Percentiles rank a stretch among this genome's conserved stretches.
Conservation (phyloP, 2,888 invertebrate species). For the Ornithoptera alexandrae region DNA sequence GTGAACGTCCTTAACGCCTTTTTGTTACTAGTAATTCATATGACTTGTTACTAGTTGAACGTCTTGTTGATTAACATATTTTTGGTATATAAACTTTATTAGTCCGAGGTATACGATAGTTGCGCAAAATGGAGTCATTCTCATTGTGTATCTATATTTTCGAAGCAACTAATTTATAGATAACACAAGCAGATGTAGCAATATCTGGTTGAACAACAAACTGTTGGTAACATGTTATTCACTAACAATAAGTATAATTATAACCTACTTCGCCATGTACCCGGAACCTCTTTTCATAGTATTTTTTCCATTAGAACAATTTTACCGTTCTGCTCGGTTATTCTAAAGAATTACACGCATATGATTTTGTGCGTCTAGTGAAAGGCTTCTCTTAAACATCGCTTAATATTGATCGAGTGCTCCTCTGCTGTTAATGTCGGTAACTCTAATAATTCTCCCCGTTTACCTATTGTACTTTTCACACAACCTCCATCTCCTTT, state of each 20-base stretch:
- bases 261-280: neutral
- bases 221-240: slow-evolving; percentile 8
- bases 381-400: neutral
- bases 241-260: slow-evolving; percentile 10
- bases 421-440: neutral
- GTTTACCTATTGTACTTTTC: slow-evolving; percentile 8
- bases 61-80: too few relatives aligned
- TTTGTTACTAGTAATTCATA: too few relatives aligned
- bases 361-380: neutral
- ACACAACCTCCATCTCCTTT: slow-evolving; percentile 9
- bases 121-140: neutral
- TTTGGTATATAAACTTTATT: too few relatives aligned
- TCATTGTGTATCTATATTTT: neutral
- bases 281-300: slow-evolving; percentile 6
- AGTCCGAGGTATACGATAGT: too few relatives aligned
- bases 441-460: slow-evolving; percentile 1
- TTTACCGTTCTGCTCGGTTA: neutral
- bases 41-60: too few relatives aligned
- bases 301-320: slow-evolving; percentile 6
- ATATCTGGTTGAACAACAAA: neutral
- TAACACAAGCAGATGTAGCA: neutral
- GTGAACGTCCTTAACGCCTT: too few relatives aligned
- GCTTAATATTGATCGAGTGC: neutral
- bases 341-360: neutral
- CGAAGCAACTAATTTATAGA: neutral